These are phyloP conservation scores for Pyxicephalus adspersus DNA, from an alignment of 2,113 vertebrate species.

Conservation along the genomic window DNA sequence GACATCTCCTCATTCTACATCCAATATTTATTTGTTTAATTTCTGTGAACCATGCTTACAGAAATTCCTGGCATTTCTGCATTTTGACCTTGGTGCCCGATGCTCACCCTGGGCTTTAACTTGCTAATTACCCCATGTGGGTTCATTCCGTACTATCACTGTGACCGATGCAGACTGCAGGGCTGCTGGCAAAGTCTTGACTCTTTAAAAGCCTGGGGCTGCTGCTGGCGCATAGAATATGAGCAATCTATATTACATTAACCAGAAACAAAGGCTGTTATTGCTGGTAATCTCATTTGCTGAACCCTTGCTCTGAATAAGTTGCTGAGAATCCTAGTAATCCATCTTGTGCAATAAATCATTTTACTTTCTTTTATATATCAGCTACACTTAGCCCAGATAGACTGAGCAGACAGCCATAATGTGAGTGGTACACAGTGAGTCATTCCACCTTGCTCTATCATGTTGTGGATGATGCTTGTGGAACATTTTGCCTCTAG, in stretches of 20 bases:
- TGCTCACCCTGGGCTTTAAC: conserved; percentile 78
- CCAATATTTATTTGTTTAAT: conserved; percentile 83
- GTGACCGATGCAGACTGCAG: conserved; percentile 89
- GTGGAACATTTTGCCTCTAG: conserved; percentile 82
- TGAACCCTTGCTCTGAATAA: conserved; percentile 99
- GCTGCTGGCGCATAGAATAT: conserved; percentile 72
- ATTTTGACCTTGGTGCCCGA: conserved; percentile 79
- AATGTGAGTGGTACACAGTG: conserved; percentile 99
- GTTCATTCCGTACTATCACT: conserved; percentile 86
- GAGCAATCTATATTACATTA: conserved; percentile 63
- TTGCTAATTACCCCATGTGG: conserved; percentile 74
- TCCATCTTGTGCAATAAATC: conserved; percentile 99
- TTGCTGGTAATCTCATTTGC: conserved; percentile 91
- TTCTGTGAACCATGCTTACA: conserved; percentile 83
- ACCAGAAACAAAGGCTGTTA: conserved; percentile 78
- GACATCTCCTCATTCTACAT: conserved; percentile 77
- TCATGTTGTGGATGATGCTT: conserved; percentile 90
- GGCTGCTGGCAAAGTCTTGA: conserved; percentile 80
- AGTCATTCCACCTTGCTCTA: conserved; percentile 97
- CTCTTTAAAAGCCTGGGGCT: conserved; percentile 81
- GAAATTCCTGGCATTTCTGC: conserved; percentile 85
- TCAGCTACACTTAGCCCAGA: conserved; percentile 99
- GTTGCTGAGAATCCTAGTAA: conserved; percentile 91
- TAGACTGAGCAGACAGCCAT: conserved; percentile 99
- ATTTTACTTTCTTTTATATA: conserved; percentile 99